Percentiles rank a stretch among this genome's conserved stretches.
These are phyloP conservation scores for Aleiodes leptofemur DNA, from an alignment of 2,888 invertebrate genomes.

Conservation along the genomic window DNA sequence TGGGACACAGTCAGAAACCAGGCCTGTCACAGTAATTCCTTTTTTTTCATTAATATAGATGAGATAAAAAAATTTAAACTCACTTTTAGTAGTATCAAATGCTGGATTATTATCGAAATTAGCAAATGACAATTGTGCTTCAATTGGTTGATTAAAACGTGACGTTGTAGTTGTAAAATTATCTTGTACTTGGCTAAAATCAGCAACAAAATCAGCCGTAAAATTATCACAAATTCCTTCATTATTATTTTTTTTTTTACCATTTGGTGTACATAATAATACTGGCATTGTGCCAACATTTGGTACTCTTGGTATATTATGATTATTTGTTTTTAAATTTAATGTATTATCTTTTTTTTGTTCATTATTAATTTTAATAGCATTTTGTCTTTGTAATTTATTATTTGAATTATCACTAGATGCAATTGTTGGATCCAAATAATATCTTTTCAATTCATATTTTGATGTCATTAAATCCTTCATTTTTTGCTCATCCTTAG, in stretches of 20 bases:
- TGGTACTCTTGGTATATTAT: slow-evolving; percentile 66
- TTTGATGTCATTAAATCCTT: slow-evolving; percentile 96
- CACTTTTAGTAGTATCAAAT: slow-evolving; percentile 77
- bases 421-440: slow-evolving; percentile 70
- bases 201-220: slow-evolving; percentile 71
- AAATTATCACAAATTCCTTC: slow-evolving; percentile 63
- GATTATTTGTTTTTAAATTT: slow-evolving; percentile 24
- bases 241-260: slow-evolving; percentile 58
- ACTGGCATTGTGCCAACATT: slow-evolving; percentile 62
- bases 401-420: slow-evolving; percentile 57
- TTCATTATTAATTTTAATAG: slow-evolving; percentile 55
- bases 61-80: slow-evolving; percentile 40
- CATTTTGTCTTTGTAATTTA: slow-evolving; percentile 53
- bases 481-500: slow-evolving; percentile 92
- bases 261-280: slow-evolving; percentile 56
- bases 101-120: slow-evolving; percentile 85
- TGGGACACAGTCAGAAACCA: too few species aligned
- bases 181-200: slow-evolving; percentile 72
- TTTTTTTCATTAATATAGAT: background rate
- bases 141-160: slow-evolving; percentile 67
- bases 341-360: background rate
- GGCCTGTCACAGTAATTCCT: too few species aligned
- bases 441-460: slow-evolving; percentile 92
- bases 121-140: slow-evolving; percentile 79
- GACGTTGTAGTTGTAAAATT: slow-evolving; percentile 67